Evolutionary conservation across 1,140 invertebrate genomes (phyloP).

Genomic region (Euglossa dilemma): DNA sequence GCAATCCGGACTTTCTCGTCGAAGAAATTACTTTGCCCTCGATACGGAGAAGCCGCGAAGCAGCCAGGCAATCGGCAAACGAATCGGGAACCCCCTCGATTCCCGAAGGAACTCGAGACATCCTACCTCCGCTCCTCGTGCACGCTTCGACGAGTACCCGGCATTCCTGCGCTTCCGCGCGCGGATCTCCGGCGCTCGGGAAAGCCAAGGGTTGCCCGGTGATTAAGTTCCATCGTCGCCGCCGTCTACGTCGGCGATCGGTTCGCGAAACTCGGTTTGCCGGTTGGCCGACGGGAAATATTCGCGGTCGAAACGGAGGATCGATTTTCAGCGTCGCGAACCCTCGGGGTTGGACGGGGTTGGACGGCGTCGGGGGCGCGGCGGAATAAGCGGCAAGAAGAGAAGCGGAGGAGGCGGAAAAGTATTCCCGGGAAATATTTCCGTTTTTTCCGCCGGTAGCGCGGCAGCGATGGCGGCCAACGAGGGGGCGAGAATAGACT

Average conservation of each 20-base stretch:
- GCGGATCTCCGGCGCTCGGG: neutral
- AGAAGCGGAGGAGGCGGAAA: slow-evolving; percentile 67
- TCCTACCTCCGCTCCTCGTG: slow-evolving; percentile 32
- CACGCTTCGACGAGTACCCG: slow-evolving; percentile 49
- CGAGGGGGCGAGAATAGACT: slow-evolving; percentile 70
- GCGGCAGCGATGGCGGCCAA: slow-evolving; percentile 29
- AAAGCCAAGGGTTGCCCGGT: neutral
- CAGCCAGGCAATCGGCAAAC: slow-evolving; percentile 58
- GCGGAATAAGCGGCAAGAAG: slow-evolving; percentile 17
- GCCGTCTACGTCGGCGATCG: neutral
- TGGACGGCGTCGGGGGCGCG: neutral
- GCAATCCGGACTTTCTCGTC: slow-evolving; percentile 52
- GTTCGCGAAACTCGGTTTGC: neutral
- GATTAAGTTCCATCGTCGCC: slow-evolving; percentile 41
- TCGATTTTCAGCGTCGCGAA: slow-evolving; percentile 70
- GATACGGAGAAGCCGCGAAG: slow-evolving; percentile 38
- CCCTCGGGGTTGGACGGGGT: slow-evolving; percentile 29
- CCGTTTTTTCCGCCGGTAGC: slow-evolving; percentile 70
- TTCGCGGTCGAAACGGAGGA: slow-evolving; percentile 68
- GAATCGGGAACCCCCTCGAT: slow-evolving; percentile 54
- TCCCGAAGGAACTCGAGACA: slow-evolving; percentile 65
- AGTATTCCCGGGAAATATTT: slow-evolving; percentile 81
- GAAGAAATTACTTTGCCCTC: slow-evolving; percentile 67
- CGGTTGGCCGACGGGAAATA: slow-evolving; percentile 39
- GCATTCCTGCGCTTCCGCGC: too few species aligned